Evolutionary conservation across 2,888 invertebrate species (phyloP).

Genomic region (Archips crataeganus): DNA sequence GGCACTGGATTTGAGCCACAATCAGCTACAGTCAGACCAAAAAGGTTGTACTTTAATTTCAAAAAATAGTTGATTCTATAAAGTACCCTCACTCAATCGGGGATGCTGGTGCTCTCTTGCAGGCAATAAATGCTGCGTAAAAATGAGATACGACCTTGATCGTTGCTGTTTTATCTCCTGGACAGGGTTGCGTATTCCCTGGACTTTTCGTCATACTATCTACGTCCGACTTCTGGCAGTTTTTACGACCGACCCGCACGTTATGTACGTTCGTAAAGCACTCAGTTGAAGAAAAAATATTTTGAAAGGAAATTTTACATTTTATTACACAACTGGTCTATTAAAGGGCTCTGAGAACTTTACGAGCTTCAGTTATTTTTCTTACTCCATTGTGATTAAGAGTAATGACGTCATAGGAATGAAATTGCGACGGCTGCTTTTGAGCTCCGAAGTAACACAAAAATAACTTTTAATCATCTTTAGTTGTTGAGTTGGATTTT

Average conservation of each 20-base stretch:
- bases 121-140: neutral
- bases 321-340: slow-evolving; percentile 66
- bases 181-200: neutral
- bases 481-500: too few relatives aligned
- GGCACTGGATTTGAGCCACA: neutral
- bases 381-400: slow-evolving; percentile 54
- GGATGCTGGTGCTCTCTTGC: neutral
- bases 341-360: slow-evolving; percentile 62
- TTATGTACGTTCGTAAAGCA: slow-evolving; percentile 53
- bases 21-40: neutral
- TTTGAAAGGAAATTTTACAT: slow-evolving; percentile 62
- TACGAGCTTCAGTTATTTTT: slow-evolving; percentile 59
- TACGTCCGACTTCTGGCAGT: slow-evolving; percentile 8
- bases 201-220: neutral
- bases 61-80: too few relatives aligned
- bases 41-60: neutral
- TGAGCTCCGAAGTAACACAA: neutral
- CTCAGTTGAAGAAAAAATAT: slow-evolving; percentile 60
- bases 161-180: neutral
- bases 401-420: slow-evolving; percentile 18
- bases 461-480: neutral
- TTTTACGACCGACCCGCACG: slow-evolving; percentile 53
- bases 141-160: neutral
- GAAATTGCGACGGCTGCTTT: slow-evolving; percentile 6
- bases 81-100: neutral